Conservation (phyloP, 2,797 vertebrate genomes). For the Acipenser oxyrinchus region DNA sequence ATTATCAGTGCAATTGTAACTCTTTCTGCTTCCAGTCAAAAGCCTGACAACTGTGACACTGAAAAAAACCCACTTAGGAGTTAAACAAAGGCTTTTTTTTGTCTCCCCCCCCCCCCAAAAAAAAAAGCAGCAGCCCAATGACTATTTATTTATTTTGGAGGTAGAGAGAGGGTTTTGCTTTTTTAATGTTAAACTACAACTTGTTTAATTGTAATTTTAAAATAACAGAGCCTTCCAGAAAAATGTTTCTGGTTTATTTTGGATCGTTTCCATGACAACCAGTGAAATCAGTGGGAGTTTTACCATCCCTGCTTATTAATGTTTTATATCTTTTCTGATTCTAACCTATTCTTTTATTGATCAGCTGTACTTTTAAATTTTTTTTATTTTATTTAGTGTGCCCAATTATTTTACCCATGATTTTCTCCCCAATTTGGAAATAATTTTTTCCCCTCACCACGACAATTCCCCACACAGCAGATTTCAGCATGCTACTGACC, state of each 20-base stretch:
- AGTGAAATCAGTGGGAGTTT: not conserved
- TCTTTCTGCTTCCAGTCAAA: conserved; percentile 24
- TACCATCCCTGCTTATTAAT: not conserved
- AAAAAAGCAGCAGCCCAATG: conserved; percentile 44
- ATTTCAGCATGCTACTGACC: too few relatives aligned
- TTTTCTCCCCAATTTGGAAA: too few relatives aligned
- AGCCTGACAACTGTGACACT: conserved; percentile 30
- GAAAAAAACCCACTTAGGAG: conserved; percentile 36
- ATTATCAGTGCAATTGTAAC: conserved; percentile 2
- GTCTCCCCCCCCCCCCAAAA: conserved; percentile 23
- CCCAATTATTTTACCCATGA: too few relatives aligned
- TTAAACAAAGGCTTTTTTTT: conserved; percentile 47
- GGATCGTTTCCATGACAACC: not conserved
- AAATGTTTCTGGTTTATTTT: not conserved
- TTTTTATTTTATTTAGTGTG: too few relatives aligned
- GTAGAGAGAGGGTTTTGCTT: conserved; percentile 43
- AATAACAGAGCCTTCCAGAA: conserved; percentile 27
- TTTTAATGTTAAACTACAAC: conserved; percentile 44
- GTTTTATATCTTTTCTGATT: not conserved
- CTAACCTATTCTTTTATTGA: not conserved
- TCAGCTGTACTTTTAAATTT: too few relatives aligned
- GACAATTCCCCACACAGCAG: too few relatives aligned
- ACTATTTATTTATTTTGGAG: conserved; percentile 53
- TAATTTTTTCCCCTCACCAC: too few relatives aligned
- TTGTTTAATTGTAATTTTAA: conserved; percentile 37